Base-by-base conservation (phyloP, 2,888 invertebrate species). In the Drosophila macrospina region DNA sequence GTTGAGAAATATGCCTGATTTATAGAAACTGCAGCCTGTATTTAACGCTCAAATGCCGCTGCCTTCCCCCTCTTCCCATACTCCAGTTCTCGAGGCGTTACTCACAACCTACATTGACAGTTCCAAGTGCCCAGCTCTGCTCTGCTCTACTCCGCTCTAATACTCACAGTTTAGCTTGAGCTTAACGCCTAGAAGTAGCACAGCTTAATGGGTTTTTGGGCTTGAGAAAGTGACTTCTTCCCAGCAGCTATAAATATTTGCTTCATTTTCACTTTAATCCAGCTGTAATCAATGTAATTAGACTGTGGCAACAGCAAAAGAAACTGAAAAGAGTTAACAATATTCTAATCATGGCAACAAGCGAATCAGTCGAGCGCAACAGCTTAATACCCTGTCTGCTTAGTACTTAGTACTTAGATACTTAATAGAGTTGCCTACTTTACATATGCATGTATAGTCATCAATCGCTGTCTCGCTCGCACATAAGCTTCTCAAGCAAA, bases 1-100 rank as follows among this genome's bases (percentile, higher is more conserved):
- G 81, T 84, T 84, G 86, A 88, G 83, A 88, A 84, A 88, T 83
- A 86, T 67, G 80, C 61, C 86, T 84, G 83, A 84, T 84, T 84
- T 84, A 88, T 84, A 75, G 80, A 83, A 79, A 78, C 69, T 67
- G 66, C 64, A 74, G 78, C 63, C 84, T 86, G 74, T 86, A 86
- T 83, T 83, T 83, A 86, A 80, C 71, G 65, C 69, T 64, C 74
- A 73, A 51, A 66, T 24, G 64, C 75, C 63, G 42, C 55, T 13
- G n/a, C 24, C 6, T 5, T 7, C 26, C 13, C 2, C n/a, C 44
- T 26, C 13, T 5, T 3, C 20, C n/a, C 4, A n/a, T n/a, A n/a
- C 36, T 24, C 24, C 20, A 32, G 4, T 10, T 41, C 26, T 20
- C 28, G 55, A 45, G 71, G 60, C 71, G 75, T 60, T 13, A 30